Evolutionary conservation across 2,888 invertebrate species (phyloP).

Genomic region (Lapara coniferarum): DNA sequence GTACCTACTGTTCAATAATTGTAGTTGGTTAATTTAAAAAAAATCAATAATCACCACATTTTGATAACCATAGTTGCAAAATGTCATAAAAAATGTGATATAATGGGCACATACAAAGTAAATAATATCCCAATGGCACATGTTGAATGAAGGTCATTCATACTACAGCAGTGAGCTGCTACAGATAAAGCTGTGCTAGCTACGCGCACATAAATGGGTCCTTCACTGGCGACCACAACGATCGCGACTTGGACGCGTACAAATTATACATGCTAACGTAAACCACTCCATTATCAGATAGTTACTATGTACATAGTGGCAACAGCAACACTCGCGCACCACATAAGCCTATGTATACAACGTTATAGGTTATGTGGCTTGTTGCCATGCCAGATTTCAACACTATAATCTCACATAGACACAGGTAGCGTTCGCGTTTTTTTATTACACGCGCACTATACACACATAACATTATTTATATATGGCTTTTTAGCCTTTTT

Average conservation of each 20-base stretch:
- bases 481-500: slow-evolving; percentile 35
- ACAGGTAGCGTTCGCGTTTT: slow-evolving; percentile 40
- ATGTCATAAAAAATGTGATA: background rate
- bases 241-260: slow-evolving; percentile 21
- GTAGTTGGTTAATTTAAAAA: background rate
- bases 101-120: background rate
- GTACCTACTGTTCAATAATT: background rate
- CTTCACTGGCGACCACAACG: slow-evolving; percentile 9
- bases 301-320: slow-evolving; percentile 58
- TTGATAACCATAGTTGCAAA: no score
- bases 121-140: slow-evolving; percentile 13
- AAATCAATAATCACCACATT: background rate
- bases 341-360: slow-evolving; percentile 56
- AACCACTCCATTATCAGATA: slow-evolving; percentile 51
- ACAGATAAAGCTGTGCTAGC: slow-evolving; percentile 22
- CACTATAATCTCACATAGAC: slow-evolving; percentile 46
- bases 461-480: slow-evolving; percentile 37
- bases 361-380: slow-evolving; percentile 72
- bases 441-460: slow-evolving; percentile 34
- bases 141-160: slow-evolving; percentile 22
- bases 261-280: slow-evolving; percentile 18
- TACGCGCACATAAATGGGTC: slow-evolving; percentile 17
- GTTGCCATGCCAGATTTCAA: slow-evolving; percentile 75
- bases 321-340: slow-evolving; percentile 43
- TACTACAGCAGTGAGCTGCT: slow-evolving; percentile 5